Evolutionary conservation across 2,797 vertebrate species (phyloP).

Genomic region (Sternarchorhynchus goeldii): DNA sequence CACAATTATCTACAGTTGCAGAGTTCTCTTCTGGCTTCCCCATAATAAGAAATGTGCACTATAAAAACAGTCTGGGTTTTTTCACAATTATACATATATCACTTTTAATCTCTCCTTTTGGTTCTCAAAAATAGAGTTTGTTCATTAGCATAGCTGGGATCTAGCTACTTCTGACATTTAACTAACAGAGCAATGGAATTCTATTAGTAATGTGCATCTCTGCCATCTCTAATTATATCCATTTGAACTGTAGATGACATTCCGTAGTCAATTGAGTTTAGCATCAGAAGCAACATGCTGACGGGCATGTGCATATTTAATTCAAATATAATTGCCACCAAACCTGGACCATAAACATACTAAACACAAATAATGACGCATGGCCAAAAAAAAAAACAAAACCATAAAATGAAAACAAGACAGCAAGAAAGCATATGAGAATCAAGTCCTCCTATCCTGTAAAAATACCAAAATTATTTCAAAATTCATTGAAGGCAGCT

Average conservation of each 20-base stretch:
- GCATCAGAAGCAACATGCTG: constrained; percentile 27
- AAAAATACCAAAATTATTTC: constrained; percentile 13
- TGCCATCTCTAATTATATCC: constrained; percentile 56
- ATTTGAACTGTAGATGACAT: constrained; percentile 60
- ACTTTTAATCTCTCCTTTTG: constrained; percentile 46
- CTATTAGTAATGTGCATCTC: constrained; percentile 53
- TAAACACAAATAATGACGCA: constrained; percentile 14
- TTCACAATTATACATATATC: constrained; percentile 45
- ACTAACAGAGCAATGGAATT: constrained; percentile 50
- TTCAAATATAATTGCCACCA: constrained; percentile 47
- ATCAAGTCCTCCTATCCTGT: constrained; percentile 3
- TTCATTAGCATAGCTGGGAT: constrained; percentile 58
- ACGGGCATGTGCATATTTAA: constrained; percentile 43
- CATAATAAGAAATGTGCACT: constrained; percentile 59
- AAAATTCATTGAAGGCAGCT: constrained; percentile 32
- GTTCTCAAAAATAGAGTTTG: constrained; percentile 53
- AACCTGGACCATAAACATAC: constrained; percentile 26
- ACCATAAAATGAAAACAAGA: too few relatives aligned
- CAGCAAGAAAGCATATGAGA: too few relatives aligned
- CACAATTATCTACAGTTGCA: constrained; percentile 58
- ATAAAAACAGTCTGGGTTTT: constrained; percentile 53
- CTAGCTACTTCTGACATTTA: constrained; percentile 60
- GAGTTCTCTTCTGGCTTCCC: constrained; percentile 50
- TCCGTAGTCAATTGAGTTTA: constrained; percentile 48
- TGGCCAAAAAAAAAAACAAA: background rate